phyloP scores from a whole-genome alignment of 2,113 vertebrate species.

The Sylvilagus bachmani region DNA sequence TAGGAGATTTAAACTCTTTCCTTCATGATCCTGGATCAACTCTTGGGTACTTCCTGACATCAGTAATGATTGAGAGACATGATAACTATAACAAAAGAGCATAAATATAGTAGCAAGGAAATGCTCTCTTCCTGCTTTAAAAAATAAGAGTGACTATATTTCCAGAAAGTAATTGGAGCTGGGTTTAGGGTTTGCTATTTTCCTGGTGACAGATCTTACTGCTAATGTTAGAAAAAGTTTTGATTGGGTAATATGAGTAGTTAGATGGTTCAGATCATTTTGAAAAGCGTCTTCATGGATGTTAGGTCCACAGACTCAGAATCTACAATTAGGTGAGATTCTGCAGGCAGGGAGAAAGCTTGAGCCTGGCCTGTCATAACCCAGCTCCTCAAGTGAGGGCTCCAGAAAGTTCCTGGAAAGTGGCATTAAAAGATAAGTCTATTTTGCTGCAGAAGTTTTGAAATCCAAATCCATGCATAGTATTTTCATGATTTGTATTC shows the following conservation, averaged over 20 bases:
- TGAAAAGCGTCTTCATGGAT: background rate
- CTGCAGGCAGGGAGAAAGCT: background rate
- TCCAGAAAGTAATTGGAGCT: constrained; percentile 7
- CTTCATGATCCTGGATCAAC: background rate
- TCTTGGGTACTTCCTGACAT: constrained; percentile 42
- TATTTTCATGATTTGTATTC: too few relatives aligned
- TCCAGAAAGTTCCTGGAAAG: too few relatives aligned
- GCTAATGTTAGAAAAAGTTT: background rate
- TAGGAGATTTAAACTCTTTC: background rate
- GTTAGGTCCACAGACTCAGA: background rate
- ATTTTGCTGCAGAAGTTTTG: too few relatives aligned
- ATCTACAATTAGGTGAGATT: constrained; percentile 27
- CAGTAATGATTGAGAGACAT: constrained; percentile 17
- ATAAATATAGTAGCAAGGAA: background rate
- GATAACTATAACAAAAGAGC: background rate
- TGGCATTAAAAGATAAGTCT: too few relatives aligned
- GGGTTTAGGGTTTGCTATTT: constrained; percentile 1
- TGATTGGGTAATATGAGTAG: constrained; percentile 21
- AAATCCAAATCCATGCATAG: too few relatives aligned
- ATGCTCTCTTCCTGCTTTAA: constrained; percentile 19
- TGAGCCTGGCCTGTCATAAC: background rate
- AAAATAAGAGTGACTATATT: constrained; percentile 10
- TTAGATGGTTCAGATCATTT: background rate
- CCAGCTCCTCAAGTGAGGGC: background rate
- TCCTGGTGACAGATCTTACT: background rate